Base-by-base conservation (phyloP, 2,888 invertebrate genomes). In the Timema cristinae region DNA sequence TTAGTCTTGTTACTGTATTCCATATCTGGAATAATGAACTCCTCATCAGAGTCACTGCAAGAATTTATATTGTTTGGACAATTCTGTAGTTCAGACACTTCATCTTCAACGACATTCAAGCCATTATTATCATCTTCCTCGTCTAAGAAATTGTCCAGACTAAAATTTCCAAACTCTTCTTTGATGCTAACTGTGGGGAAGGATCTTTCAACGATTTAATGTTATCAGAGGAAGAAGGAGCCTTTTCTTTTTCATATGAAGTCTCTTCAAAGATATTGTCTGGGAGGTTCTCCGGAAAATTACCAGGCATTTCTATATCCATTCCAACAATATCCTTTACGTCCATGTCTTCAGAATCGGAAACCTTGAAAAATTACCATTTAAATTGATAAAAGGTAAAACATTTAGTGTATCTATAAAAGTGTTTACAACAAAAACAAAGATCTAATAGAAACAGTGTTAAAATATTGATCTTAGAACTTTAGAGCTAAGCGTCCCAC, bases 291-390 rank as follows among this genome's bases (percentile, higher is more conserved):
- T 76, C 76, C 66, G 75, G 75, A 56, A 78, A 74, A 59, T 78
- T 78, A 9, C 78, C 77, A 10, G 77, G 70, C 61, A 76, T 72
- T 50, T 72, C 73, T 68, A 76, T 76, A 67, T 75, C 77, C 66
- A 79, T 47, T 15, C 77, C 78, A 70, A 78, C 77, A 75, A 80
- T 78, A 54, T 76, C 76, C 69, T 74, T 76, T 5, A 76, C 76
- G 73, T 81, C 80, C 70, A 81, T 79, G 68, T 81, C 80, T 72
- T 81, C 81, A 47, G 79, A 77, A 68, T 81, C 81, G 5, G 80
- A 79, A 59, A 80, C 78, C 80, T 81, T 63, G 9, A 72, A 73
- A 73, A 71, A 48, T 72, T 10, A 32, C 68, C 72, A 74, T 54
- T 0, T 8, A 63, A 63, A 63, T 13, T 47, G 8, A 11, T 63